Evolutionary conservation across 2,113 vertebrate species (phyloP), one percentile per base, ranked within the genome.

Genomic region (Clarias macrocephalus): DNA sequence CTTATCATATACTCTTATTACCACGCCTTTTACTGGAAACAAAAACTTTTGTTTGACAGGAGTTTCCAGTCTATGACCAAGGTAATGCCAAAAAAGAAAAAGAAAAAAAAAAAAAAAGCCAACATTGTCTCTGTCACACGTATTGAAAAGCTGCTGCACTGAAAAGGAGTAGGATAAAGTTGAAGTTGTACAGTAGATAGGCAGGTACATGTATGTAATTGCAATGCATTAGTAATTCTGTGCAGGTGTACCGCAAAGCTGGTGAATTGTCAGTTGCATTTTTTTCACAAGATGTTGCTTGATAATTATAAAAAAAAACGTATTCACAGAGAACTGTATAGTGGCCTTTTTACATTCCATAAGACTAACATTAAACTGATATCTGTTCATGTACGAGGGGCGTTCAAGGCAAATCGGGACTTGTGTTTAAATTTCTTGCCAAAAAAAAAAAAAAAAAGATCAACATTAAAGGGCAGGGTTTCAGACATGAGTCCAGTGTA

Each of bases 21-120:
- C 83, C 75, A 86, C 73, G 48, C 72, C 56, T 75, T 62, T 87
- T 87, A 82, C 86, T 19, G 57, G 86, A 82, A 82, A 75, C 19
- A 23, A n/a, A 11, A 28, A 56, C 82, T 25, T 75, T 82, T 87
- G 57, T 73, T n/a, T 75, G 68, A 75, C 80, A 82, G 86, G 86
- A 75, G 80, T 87, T 82, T 80, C 86, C 86, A 87, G 66, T 60
- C 86, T n/a, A 73, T 15, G n/a, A 63, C 28, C 37, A 56, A 72
- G 48, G 16, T 63, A n/a, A 62, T 86, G 33, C 65, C 16, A 73
- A 82, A 59, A 82, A 81, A 48, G 9, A 37, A 68, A 68, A 68
- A 30, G 23, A 68, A 28, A 30, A 15, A 68, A 3, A 21, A 19
- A 18, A 23, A 62, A 66, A 72, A 80, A 76, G 25, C 11, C 80